Base-by-base conservation (phyloP, 1,140 invertebrate species). In the Adoxophyes honmai region DNA sequence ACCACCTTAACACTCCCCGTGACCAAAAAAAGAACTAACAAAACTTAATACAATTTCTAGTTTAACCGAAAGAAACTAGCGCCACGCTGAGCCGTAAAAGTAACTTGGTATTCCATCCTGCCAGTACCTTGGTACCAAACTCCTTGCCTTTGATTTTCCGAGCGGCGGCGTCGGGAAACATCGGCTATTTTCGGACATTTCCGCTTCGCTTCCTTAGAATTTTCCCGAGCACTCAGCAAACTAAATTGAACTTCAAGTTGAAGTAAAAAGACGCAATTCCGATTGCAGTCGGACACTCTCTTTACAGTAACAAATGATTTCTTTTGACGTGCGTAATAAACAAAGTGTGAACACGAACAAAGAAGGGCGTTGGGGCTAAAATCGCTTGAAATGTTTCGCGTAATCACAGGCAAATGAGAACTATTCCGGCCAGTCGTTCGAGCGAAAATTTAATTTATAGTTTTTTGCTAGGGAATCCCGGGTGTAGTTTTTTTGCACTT, bases 151-250 rank as follows among this genome's bases (percentile, higher is more conserved):
- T 48, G 42, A 48, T 48, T 48, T 28, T 48, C 42, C 42, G 18
- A 28, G 4, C 42, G 42, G 28, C 42, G 10, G 42, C 18, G 6
- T 48, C 42, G 42, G 16, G 10, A 48, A 28, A 48, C 21, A n/a
- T 48, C 16, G 42, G 21, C 18, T 48, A 48, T 48, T 48, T 48
- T 48, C 42, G 42, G 11, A 48, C 18, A 48, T 48, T 48, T 48
- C 18, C 16, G 18, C 21, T 48, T 48, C 16, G 18, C 6, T 21
- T 28, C 16, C 42, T 33, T 21, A 48, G 42, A 13, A 48, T 11
- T 13, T 33, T 11, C 18, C 18, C 18, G 21, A 11, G n/a, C n/a
- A 28, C 9, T 21, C 4, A 11, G n/a, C 4, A 21, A 4, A 15
- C 42, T 11, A 48, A 18, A 44, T 1, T 18, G 9, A 28, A 48